Evolutionary conservation across 2,113 vertebrate genomes (phyloP), one percentile per base, ranked within the genome.

Genomic region (Anthoscopus minutus): DNA sequence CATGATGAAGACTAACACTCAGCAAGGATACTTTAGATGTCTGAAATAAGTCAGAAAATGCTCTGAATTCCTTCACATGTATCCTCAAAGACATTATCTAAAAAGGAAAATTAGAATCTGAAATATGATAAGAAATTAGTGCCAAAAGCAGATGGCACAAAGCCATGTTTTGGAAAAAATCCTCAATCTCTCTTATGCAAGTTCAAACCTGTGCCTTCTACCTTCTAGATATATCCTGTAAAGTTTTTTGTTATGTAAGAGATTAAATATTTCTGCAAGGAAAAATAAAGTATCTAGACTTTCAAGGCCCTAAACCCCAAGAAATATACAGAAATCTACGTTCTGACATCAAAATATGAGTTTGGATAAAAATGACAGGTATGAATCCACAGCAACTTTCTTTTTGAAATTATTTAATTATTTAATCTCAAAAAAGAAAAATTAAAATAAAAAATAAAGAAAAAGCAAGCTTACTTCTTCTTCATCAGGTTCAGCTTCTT

Each of bases 401-500:
- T 33, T 47, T 61, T 22, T 21, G 7, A 71, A 91, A 84, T 44
- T 66, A 13, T 2, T 50, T 9, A 13, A 73, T 33, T 61, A 72
- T 45, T 88, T 70, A 1, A 51, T 24, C 7, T 58, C 44, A 23
- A 47, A 85, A 50, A 79, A 35, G 4, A 62, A 53, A 35, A 81
- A 24, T 1, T 1, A 31, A 60, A 60, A 28, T 20, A n/a, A 69
- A 60, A 47, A 53, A 38, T 10, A 23, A n/a, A 60, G 31, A 17
- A 44, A 79, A 88, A 78, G 22, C 40, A 93, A 95, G 88, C 98
- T 96, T 97, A 99, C 99, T 98, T 99, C 99, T 84, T 99, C 99
- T 79, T 99, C 99, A 77, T 99, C 99, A 19, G 98, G 98, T 88
- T 99, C 99, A 53, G 97, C 97, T 89, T 99, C 99, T 56, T 99